Evolutionary conservation across 2,888 invertebrate species (phyloP).

Genomic region (Andrena haemorrhoa): DNA sequence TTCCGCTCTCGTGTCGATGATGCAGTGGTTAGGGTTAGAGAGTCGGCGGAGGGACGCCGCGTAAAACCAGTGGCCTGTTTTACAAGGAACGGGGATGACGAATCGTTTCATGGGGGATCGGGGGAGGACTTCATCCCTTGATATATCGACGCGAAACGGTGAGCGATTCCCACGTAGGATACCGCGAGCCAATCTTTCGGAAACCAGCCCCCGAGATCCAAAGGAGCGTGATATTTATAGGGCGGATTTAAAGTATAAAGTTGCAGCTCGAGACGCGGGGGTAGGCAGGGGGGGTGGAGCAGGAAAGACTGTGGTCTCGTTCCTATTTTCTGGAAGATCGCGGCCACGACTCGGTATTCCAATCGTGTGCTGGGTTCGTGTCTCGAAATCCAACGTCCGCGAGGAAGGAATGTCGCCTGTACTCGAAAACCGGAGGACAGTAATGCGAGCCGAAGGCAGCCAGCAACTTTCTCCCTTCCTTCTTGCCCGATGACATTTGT

Average conservation of each 20-base stretch:
- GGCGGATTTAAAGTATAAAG: constrained; percentile 85
- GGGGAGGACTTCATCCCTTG: constrained; percentile 81
- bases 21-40: constrained; percentile 66
- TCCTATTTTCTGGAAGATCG: constrained; percentile 81
- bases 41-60: constrained; percentile 54
- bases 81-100: constrained; percentile 80
- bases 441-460: constrained; percentile 39
- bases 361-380: constrained; percentile 62
- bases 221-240: constrained; percentile 85
- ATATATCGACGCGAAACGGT: constrained; percentile 80
- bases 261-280: constrained; percentile 70
- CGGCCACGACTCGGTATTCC: constrained; percentile 62
- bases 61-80: constrained; percentile 78
- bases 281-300: no score
- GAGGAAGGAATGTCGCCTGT: background rate
- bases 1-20: constrained; percentile 63
- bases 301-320: constrained; percentile 58
- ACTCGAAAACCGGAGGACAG: constrained; percentile 38
- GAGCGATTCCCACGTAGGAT: constrained; percentile 83
- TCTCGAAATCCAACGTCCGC: constrained; percentile 58
- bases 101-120: constrained; percentile 77
- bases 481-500: constrained; percentile 1
- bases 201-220: constrained; percentile 84
- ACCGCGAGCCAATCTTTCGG: constrained; percentile 85
- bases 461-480: constrained; percentile 19